Evolutionary conservation across 2,888 invertebrate genomes (phyloP), one percentile per base, ranked within the genome.

Genomic region (Trissolcus brochymenae): DNA sequence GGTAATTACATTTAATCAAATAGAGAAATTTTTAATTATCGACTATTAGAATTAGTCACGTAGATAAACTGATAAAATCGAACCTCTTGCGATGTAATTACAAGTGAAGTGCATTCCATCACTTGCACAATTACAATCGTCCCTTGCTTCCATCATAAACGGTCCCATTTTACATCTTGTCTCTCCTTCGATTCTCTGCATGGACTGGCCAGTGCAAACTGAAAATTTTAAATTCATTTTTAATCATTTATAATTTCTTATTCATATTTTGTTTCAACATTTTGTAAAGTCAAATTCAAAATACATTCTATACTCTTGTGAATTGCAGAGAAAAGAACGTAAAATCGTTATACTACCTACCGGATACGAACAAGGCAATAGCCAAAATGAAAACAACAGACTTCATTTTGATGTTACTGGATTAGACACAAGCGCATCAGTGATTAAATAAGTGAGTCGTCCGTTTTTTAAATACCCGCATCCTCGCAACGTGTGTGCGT

Each of bases 101-200:
- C 67, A 67, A 3, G 59, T 41, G 21, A 67, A 67, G 57, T 67
- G 57, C 16, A 25, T 54, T 6, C 43, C 43, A 51, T 67, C 59
- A 41, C 67, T 67, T 4, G 59, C 59, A 50, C 67, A 67, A 1
- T 59, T 1, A 14, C 67, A 67, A 3, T 51, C 4, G 4, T 43
- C 9, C 14, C 57, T 25, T 14, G 1, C 1, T 19, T 57, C 55
- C 67, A 67, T 59, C 41, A 21, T 59, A 19, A 67, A 67, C 13
- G 67, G 67, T 25, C 67, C 67, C n/a, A 53, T 59, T 25, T 35
- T 21, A 53, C 67, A 67, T 16, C 49, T 50, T 14, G 59, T 67
- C 9, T 9, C 14, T 21, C 67, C 67, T 9, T 67, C 67, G 1
- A 62, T 53, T 62, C 41, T 62, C 6, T 62, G n/a, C 21, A 25